A percentile compares a stretch with the other conserved stretches of the same genome.
phyloP scores from a whole-genome alignment of 2,113 vertebrate species.

The Aphyosemion australe region DNA sequence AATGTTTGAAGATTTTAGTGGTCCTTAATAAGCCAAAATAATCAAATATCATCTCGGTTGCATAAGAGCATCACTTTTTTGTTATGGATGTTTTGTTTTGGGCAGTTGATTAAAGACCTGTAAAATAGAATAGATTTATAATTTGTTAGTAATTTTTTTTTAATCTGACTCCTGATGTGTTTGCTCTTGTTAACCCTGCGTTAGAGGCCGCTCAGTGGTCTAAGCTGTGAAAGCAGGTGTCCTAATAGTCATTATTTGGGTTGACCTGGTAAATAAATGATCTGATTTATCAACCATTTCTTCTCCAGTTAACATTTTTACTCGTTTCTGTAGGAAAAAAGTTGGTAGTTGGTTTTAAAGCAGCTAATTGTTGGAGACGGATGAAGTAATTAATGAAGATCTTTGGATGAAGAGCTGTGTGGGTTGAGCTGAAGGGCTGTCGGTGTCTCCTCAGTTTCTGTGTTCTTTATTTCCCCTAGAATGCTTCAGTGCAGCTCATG shows the following conservation, averaged over 20 bases:
- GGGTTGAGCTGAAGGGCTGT: constrained; percentile 32
- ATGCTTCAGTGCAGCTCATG: constrained; percentile 57
- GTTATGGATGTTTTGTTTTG: too few species aligned
- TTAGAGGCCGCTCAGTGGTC: too few species aligned
- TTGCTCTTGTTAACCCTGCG: too few species aligned
- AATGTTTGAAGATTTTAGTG: too few species aligned
- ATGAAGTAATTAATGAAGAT: constrained; percentile 4
- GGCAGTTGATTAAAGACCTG: too few species aligned
- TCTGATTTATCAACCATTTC: background rate
- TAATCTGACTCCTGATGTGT: too few species aligned
- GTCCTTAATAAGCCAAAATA: too few species aligned
- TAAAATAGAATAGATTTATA: too few species aligned
- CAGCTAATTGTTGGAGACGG: background rate
- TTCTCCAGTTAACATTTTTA: background rate
- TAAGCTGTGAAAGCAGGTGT: constrained; percentile 1
- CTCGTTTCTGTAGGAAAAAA: background rate
- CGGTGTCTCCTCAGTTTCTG: constrained; percentile 33
- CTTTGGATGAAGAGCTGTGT: constrained; percentile 9
- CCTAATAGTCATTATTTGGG: background rate
- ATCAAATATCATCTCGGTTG: too few species aligned
- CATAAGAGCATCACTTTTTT: too few species aligned
- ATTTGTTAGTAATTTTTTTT: too few species aligned
- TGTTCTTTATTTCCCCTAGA: constrained; percentile 47
- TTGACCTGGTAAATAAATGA: background rate
- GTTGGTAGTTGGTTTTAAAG: constrained; percentile 7